These are phyloP conservation scores for Gymnothorax reevesii DNA, from an alignment of 2,797 vertebrate genomes.

Conservation along the genomic window DNA sequence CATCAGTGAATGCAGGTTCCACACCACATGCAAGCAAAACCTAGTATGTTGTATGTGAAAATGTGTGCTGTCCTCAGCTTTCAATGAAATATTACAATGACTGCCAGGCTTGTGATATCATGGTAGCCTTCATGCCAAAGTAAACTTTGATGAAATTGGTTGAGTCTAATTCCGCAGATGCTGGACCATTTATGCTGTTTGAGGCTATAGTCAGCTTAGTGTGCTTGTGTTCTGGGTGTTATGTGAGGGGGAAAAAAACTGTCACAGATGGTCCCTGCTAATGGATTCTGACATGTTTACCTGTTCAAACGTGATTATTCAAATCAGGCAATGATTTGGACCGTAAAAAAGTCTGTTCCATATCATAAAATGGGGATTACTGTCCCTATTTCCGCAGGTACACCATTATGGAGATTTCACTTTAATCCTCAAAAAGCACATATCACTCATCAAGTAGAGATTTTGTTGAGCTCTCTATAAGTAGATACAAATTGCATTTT, in stretches of 20 bases:
- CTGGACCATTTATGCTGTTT: not conserved
- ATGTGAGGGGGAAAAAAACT: not conserved
- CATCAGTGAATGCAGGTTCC: not conserved
- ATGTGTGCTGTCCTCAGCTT: not conserved
- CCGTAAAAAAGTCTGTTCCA: not conserved
- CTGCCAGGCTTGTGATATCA: not conserved
- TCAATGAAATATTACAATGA: not conserved
- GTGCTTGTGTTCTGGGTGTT: not conserved
- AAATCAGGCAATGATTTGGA: not conserved
- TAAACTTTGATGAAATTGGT: not conserved
- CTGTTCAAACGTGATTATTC: not conserved
- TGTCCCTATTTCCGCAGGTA: too few species aligned
- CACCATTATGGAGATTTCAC: too few species aligned
- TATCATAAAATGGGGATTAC: not conserved
- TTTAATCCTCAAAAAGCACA: too few species aligned
- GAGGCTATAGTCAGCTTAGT: not conserved
- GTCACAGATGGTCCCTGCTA: not conserved
- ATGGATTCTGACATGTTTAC: not conserved
- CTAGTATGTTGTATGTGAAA: not conserved
- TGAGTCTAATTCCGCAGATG: not conserved
- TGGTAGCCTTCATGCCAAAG: not conserved
- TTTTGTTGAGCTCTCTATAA: too few species aligned
- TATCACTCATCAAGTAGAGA: too few species aligned
- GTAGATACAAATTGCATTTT: too few species aligned
- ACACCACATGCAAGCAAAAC: not conserved